Base-by-base conservation (phyloP, 2,888 invertebrate genomes). In the Hyppa rectilinea region DNA sequence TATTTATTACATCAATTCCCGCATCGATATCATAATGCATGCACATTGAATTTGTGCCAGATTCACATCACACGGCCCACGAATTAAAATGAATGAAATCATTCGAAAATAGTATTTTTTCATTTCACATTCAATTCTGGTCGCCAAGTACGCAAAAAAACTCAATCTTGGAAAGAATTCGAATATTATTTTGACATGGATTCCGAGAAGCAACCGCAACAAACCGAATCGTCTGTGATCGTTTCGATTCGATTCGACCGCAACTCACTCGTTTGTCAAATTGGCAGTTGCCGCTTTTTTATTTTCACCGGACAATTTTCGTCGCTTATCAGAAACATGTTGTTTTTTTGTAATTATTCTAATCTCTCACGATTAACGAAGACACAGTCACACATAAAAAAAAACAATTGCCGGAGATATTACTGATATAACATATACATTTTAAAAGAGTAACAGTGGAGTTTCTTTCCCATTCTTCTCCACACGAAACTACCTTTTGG, bases 221-320 rank as follows among this genome's bases (percentile, higher is more conserved):
- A 81, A 87, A 87, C 81, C 80, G 81, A 87, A 87, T 87, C 84
- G 82, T 77, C 83, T 78, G 80, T 76, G 85, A 82, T 87, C 84
- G 84, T 85, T 87, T 85, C 83, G 88, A 88, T 89, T 89, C 87
- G 87, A 88, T 86, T 85, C 87, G 86, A 85, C 80, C 82, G 83
- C 84, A 88, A 86, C 85, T 89, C 89, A 89, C 87, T 90, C 88
- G 85, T 86, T 92, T 92, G 89, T 90, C 88, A 90, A 90, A 91
- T 91, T 90, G 89, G 85, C 85, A 87, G 84, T 87, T 87, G 83
- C 60, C 50, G 61, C 59, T 71, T 83, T 87, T 85, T 86, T 82
- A 52, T 69, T 81, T 74, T 67, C 58, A 26, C 17, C 40, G 29
- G 34, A 67, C 61, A 71, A 78, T 71, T 69, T 71, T 75, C 49